Base-by-base conservation (phyloP, 2,113 vertebrate species). In the Corythaeola cristata region DNA sequence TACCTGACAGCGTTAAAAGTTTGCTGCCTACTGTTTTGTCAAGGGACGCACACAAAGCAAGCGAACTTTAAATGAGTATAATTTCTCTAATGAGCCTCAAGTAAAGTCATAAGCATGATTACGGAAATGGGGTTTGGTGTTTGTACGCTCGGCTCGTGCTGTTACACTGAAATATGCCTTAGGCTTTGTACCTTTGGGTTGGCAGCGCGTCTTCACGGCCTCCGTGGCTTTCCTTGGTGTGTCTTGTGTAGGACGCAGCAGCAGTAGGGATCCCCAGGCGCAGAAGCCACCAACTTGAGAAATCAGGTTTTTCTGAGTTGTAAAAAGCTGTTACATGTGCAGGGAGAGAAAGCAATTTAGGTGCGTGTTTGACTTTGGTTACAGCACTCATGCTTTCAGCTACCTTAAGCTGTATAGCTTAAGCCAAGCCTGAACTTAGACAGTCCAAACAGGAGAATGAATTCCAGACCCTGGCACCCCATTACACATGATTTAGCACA, bases 161-260 rank as follows among this genome's bases (percentile, higher is more conserved):
- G 53, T 39, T 16, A 4, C 5, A 1, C 60, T 2, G 14, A 15
- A 7, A 23, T 2, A 3, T 16, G 2, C 2, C 0, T 7, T 13
- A 2, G 1, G 30, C 44, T n/a, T 8, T 4, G 6, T 21, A 3
- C 53, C 30, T 12, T 22, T 3, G 30, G 72, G 19, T 16, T n/a
- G 47, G 66, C 19, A 5, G 32, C 2, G 6, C 37, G 1, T 15
- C 47, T 41, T 3, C 23, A 28, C 24, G 3, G 30, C 37, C 56
- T 44, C 20, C 11, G 0, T 3, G 37, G 32, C 47, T 44, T n/a
- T 15, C 56, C 45, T 35, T 3, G 20, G 44, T 3, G 27, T 3
- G 5, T 14, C 23, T 6, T 8, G 19, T 2, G 20, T 3, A 26
- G 35, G n/a, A 5, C 5, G 41, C 33, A 37, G 64, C 44, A 26